These are phyloP conservation scores for Argyra leucocephala DNA, from an alignment of 2,888 invertebrate genomes.

Conservation along the genomic window DNA sequence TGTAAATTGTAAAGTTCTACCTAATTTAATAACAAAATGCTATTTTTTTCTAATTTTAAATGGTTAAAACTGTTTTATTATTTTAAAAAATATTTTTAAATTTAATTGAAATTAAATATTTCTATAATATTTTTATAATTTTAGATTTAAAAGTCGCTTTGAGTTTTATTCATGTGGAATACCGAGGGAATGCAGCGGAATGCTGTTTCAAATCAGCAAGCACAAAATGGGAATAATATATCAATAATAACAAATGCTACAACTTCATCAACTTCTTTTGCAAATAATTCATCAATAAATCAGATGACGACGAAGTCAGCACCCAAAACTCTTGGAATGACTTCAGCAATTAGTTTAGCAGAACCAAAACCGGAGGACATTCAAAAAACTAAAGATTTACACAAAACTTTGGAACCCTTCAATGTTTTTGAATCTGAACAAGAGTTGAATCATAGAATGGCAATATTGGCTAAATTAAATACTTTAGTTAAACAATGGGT, in stretches of 20 bases:
- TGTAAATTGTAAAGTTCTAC: too few species aligned
- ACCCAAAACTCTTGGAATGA: slow-evolving; percentile 63
- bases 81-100: too few species aligned
- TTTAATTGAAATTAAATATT: too few species aligned
- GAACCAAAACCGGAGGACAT: slow-evolving; percentile 65
- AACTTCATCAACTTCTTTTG: slow-evolving; percentile 11
- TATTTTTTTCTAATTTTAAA: too few species aligned
- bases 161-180: slow-evolving; percentile 37
- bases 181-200: slow-evolving; percentile 33
- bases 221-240: slow-evolving; percentile 15
- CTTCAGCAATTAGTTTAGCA: slow-evolving; percentile 85
- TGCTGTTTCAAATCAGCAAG: slow-evolving; percentile 22
- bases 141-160: neutral
- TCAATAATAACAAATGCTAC: neutral
- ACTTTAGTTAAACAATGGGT: slow-evolving; percentile 91
- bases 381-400: slow-evolving; percentile 59
- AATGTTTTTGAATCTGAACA: slow-evolving; percentile 85
- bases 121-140: neutral
- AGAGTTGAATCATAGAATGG: slow-evolving; percentile 83
- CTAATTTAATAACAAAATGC: too few species aligned
- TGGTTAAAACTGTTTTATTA: too few species aligned
- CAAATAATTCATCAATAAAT: slow-evolving; percentile 19
- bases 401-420: slow-evolving; percentile 66
- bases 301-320: neutral
- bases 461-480: slow-evolving; percentile 75